These are phyloP conservation scores for Cheilosia impressa DNA, from an alignment of 2,888 invertebrate genomes.

Conservation along the genomic window DNA sequence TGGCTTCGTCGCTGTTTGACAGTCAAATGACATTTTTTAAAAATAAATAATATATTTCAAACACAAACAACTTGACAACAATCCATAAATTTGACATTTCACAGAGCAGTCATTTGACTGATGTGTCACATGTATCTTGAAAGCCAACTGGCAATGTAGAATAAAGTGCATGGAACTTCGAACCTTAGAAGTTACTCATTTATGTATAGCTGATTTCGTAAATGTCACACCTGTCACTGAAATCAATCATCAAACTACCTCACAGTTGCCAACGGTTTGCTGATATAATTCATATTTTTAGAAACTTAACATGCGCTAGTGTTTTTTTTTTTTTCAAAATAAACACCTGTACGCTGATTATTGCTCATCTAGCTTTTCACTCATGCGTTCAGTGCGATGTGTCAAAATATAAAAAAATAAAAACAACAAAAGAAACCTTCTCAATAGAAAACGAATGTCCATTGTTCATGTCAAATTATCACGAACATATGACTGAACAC, in stretches of 20 bases:
- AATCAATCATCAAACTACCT: not conserved
- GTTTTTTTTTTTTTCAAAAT: not conserved
- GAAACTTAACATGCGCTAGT: not conserved
- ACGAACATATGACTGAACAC: slow-evolving; percentile 4
- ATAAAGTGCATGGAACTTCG: no score
- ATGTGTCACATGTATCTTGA: not conserved
- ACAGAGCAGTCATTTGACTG: not conserved
- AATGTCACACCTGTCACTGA: not conserved
- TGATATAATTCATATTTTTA: slow-evolving; percentile 23
- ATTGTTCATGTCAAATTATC: slow-evolving; percentile 11
- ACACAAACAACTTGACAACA: no score
- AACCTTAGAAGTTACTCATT: not conserved
- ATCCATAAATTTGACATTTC: not conserved
- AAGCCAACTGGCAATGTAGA: no score
- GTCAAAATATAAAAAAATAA: slow-evolving; percentile 5
- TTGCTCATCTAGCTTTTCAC: slow-evolving; percentile 22
- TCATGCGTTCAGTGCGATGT: slow-evolving; percentile 10
- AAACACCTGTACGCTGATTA: slow-evolving; percentile 35
- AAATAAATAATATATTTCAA: no score
- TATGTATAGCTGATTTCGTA: not conserved
- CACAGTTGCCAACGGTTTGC: not conserved
- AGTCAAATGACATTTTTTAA: not conserved
- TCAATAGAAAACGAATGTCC: slow-evolving; percentile 4
- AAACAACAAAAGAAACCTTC: not conserved
- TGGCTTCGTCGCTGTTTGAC: not conserved